Conservation (phyloP, 2,888 invertebrate species). For the Dichetophora obliterata region DNA sequence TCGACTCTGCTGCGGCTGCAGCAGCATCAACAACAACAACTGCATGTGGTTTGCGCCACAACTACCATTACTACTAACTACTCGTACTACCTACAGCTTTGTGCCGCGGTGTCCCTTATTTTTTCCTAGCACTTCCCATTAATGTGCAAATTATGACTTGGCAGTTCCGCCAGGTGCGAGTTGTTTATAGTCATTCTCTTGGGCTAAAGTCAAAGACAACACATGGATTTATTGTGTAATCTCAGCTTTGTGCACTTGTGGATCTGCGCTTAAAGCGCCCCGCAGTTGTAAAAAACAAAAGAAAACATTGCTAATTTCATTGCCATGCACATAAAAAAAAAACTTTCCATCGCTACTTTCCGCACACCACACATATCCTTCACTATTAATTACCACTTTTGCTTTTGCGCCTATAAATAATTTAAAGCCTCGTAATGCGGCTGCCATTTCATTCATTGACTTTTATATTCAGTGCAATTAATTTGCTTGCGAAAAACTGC, state of each 20-base stretch:
- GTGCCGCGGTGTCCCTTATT: constrained; percentile 19
- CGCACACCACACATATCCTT: background rate
- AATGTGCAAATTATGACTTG: constrained; percentile 67
- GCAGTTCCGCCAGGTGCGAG: constrained; percentile 67
- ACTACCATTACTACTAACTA: background rate
- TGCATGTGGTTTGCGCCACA: background rate
- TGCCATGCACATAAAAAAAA: background rate
- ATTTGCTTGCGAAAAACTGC: constrained; percentile 27
- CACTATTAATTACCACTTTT: constrained; percentile 58
- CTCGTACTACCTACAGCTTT: background rate
- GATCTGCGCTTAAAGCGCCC: constrained; percentile 4
- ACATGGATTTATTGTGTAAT: constrained; percentile 45
- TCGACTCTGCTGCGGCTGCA: constrained; percentile 3
- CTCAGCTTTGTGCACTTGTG: constrained; percentile 36
- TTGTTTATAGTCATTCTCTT: constrained; percentile 53
- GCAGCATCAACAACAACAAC: background rate
- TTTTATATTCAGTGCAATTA: constrained; percentile 46
- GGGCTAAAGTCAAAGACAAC: constrained; percentile 14
- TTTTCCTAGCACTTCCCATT: constrained; percentile 56
- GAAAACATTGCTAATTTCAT: background rate
- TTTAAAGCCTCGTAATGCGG: constrained; percentile 22
- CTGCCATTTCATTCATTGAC: constrained; percentile 36
- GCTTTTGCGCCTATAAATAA: constrained; percentile 40
- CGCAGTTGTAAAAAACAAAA: background rate
- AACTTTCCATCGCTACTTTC: background rate